Conservation (phyloP, 2,797 vertebrate genomes). For the Enteromius trimaculatus region DNA sequence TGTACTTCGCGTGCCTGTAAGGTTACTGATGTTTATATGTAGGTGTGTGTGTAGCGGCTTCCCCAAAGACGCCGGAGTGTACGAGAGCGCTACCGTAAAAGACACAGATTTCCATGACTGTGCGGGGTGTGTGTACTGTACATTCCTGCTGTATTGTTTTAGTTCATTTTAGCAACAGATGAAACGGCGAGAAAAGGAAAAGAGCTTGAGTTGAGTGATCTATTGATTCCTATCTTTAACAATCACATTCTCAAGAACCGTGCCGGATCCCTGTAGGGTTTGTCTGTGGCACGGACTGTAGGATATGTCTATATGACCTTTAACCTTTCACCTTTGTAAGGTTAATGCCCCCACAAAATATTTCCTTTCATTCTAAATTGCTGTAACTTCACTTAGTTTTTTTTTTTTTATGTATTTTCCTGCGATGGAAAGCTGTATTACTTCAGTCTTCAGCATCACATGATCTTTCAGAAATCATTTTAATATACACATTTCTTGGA, state of each 20-base stretch:
- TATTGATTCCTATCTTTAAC: conserved; percentile 34
- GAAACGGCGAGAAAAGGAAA: conserved; percentile 26
- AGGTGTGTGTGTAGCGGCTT: conserved; percentile 29
- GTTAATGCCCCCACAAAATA: background rate
- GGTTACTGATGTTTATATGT: conserved; percentile 40
- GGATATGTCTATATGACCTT: background rate
- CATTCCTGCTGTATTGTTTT: conserved; percentile 46
- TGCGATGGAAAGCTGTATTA: background rate
- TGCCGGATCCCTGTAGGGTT: background rate
- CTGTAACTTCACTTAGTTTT: background rate
- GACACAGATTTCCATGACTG: conserved; percentile 39
- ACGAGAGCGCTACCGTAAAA: background rate
- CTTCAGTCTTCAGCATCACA: background rate
- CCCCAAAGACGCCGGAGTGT: conserved; percentile 24
- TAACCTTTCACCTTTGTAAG: conserved; percentile 9
- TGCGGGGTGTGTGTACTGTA: conserved; percentile 39
- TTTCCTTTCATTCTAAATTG: background rate
- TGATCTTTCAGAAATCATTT: background rate
- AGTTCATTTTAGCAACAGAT: conserved; percentile 37
- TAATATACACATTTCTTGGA: background rate
- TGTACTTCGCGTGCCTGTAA: conserved; percentile 43
- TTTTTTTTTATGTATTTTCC: background rate
- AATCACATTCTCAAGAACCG: conserved; percentile 1
- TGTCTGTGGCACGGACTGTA: background rate
- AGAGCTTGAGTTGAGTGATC: conserved; percentile 39